Evolutionary conservation across 1,140 invertebrate species (phyloP), one percentile per base, ranked within the genome.

Genomic region (Hetaerina americana): DNA sequence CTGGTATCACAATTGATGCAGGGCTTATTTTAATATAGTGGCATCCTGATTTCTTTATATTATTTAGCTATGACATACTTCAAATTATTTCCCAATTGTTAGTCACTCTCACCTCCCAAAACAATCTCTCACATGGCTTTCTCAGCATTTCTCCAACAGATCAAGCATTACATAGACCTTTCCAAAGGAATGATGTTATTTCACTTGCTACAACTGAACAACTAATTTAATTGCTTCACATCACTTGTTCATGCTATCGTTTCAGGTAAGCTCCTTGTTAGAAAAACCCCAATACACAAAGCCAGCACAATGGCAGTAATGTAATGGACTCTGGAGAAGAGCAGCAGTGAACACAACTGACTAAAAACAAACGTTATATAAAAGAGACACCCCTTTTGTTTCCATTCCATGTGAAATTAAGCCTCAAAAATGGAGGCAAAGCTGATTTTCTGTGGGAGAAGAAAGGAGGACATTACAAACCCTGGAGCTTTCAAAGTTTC

Each of bases 1-100:
- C 71, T 49, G 31, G 49, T 74, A 74, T 74, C 73, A 74, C 73
- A 74, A 74, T 72, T 18, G 40, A 57, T 57, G 40, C 40, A 57
- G 40, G 40, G 40, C 40, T 57, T 57, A 18, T 57, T 18, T 57
- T 57, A 5, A 57, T 57, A 57, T 12, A 57, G 40, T 57, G 40
- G 40, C 15, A n/a, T 57, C 40, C 40, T 73, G 71, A 66, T 71
- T 70, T 40, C 29, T 69, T 68, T 67, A 57, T 71, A 26, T 72
- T 68, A 29, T 27, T 67, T 26, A 18, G 24, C 27, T 68, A 5
- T 27, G 71, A 10, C 26, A 22, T 31, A n/a, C 57, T 66, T 71
- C 67, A 28, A 15, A 69, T 49, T 66, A 49, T 27, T 28, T 40
- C 66, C 66, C 10, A 57, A 40, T 22, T 40, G 66, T 66, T 24